Conservation (phyloP, 2,888 invertebrate species). For the Epinotia demarniana region DNA sequence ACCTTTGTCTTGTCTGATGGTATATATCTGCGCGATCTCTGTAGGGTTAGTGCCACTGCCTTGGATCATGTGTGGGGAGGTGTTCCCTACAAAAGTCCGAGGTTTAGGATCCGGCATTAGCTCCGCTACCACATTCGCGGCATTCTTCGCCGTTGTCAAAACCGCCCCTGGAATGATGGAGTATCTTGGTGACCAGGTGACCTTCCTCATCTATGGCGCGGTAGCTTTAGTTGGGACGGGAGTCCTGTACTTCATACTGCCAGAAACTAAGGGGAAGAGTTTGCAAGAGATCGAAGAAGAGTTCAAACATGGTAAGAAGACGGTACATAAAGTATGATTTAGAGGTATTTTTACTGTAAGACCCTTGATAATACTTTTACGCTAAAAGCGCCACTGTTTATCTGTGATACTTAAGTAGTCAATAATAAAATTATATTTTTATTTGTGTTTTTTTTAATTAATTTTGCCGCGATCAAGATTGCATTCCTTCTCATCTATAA, state of each 20-base stretch:
- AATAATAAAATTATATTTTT: conserved; percentile 53
- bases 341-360: conserved; percentile 43
- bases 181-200: conserved; percentile 83
- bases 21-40: conserved; percentile 85
- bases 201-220: conserved; percentile 86
- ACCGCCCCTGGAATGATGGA: conserved; percentile 86
- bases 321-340: conserved; percentile 59
- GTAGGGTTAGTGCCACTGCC: conserved; percentile 88
- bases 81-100: conserved; percentile 86
- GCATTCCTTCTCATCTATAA: too few relatives aligned
- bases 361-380: conserved; percentile 52
- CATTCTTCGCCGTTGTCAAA: conserved; percentile 88
- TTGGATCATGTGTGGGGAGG: conserved; percentile 90
- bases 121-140: conserved; percentile 86
- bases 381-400: conserved; percentile 65
- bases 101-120: conserved; percentile 88
- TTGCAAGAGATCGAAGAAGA: conserved; percentile 87
- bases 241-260: conserved; percentile 85
- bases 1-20: conserved; percentile 80
- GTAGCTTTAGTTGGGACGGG: conserved; percentile 85
- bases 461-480: neutral
- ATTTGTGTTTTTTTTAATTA: conserved; percentile 46
- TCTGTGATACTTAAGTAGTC: conserved; percentile 77
- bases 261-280: conserved; percentile 89
- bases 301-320: conserved; percentile 70